Percentiles rank a stretch among this genome's conserved stretches.
phyloP scores from a whole-genome alignment of 2,797 vertebrate species.

The Pachyuromys duprasi region DNA sequence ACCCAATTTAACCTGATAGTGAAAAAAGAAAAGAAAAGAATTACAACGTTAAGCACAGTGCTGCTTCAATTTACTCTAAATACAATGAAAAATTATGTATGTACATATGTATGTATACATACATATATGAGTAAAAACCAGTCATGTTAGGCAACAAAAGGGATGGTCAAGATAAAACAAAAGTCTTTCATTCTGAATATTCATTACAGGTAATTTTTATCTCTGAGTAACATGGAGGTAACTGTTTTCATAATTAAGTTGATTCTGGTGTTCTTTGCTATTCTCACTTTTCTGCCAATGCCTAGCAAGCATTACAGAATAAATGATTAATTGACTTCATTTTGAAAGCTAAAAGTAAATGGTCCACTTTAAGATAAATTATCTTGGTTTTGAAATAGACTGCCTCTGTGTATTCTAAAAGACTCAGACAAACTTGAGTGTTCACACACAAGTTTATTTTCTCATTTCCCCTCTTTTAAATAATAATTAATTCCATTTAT shows the following conservation, averaged over 20 bases:
- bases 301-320: conserved; percentile 18
- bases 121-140: conserved; percentile 49
- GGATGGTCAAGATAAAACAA: not conserved
- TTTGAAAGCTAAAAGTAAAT: conserved; percentile 68
- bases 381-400: not conserved
- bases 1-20: conserved; percentile 94
- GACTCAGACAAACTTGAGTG: not conserved
- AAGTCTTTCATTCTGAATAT: not conserved
- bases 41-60: conserved; percentile 25
- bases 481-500: not conserved
- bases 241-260: conserved; percentile 51
- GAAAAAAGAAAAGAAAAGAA: conserved; percentile 76
- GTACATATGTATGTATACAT: no score
- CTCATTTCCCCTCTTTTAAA: not conserved
- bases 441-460: not conserved
- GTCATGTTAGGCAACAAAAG: conserved; percentile 18
- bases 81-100: not conserved
- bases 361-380: conserved; percentile 60
- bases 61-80: conserved; percentile 29
- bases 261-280: not conserved
- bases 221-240: not conserved
- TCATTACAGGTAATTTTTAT: conserved; percentile 14
- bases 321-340: conserved; percentile 70
- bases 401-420: conserved; percentile 64
- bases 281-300: conserved; percentile 25